Evolutionary conservation across 1,140 invertebrate genomes (phyloP), one percentile per base, ranked within the genome.

Genomic region (Liolophura sinensis): DNA sequence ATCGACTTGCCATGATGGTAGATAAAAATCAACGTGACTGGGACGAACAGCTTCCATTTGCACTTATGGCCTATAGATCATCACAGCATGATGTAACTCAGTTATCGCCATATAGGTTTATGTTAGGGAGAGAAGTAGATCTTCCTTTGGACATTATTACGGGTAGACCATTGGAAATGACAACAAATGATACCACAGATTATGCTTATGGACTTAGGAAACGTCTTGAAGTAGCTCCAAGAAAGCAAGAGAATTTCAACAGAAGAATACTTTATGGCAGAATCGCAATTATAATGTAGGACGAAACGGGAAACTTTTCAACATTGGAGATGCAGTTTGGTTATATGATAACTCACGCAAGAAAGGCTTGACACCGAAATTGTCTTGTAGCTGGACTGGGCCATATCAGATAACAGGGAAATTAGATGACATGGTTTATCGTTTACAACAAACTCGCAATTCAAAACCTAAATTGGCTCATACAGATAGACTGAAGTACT

Each of bases 11-110:
- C n/a, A n/a, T n/a, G n/a, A n/a, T n/a, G n/a, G n/a, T n/a, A n/a
- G n/a, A n/a, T n/a, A n/a, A n/a, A n/a, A n/a, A n/a, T n/a, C n/a
- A n/a, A n/a, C n/a, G 52, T 20, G 65, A 76, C 31, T 77, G 76
- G 72, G 74, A 75, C 58, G n/a, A 57, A 6, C 49, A 71, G 1
- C 49, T 79, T 6, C 68, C 55, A 1, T 66, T 61, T 52, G 60
- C 71, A 20, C 64, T 66, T 46, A 62, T 71, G 57, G 70, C 73
- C 3, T 76, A 77, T 24, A 40, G 73, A 47, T 55, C 63, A 22
- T 63, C 68, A 14, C 52, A 73, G 24, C 68, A 76, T 50, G 68
- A 74, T 51, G 65, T 60, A 18, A 73, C 68, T 0, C 57, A 69
- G 3, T 65, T 69, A 12, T 72, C 65, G 1, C 75, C 74, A 56